Evolutionary conservation across 2,113 vertebrate genomes (phyloP).

Genomic region (Rhea pennata): DNA sequence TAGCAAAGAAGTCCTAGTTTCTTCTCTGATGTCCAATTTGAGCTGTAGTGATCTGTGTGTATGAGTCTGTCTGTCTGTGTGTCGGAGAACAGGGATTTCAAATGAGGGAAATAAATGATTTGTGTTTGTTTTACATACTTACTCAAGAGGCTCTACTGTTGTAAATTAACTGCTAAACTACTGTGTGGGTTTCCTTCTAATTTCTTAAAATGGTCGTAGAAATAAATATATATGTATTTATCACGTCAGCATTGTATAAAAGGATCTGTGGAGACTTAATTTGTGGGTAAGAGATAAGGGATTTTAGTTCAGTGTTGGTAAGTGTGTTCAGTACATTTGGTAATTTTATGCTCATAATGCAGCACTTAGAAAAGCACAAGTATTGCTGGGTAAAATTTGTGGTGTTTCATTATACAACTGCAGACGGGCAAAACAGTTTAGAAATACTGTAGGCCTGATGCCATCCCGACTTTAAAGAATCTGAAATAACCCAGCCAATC

Average conservation of each 20-base stretch:
- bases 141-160: conserved; percentile 36
- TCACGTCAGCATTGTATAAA: conserved; percentile 46
- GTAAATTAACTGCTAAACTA: conserved; percentile 70
- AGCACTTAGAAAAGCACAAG: conserved; percentile 67
- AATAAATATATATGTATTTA: conserved; percentile 61
- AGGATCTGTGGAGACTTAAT: conserved; percentile 67
- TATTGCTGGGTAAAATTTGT: conserved; percentile 70
- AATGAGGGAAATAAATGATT: conserved; percentile 66
- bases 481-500: conserved; percentile 58
- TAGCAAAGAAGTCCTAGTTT: conserved; percentile 56
- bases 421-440: conserved; percentile 59
- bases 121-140: conserved; percentile 69
- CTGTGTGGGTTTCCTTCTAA: conserved; percentile 54
- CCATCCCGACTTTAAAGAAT: conserved; percentile 71
- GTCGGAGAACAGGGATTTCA: conserved; percentile 60
- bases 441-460: conserved; percentile 59
- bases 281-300: conserved; percentile 52
- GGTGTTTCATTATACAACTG: conserved; percentile 54
- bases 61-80: conserved; percentile 58
- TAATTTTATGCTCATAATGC: conserved; percentile 60
- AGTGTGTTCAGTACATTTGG: conserved; percentile 56
- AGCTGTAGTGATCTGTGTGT: conserved; percentile 49
- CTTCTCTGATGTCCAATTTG: conserved; percentile 59
- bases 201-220: conserved; percentile 62
- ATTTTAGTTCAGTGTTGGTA: conserved; percentile 56